Evolutionary conservation across 2,113 vertebrate genomes (phyloP).

Genomic region (Odontophorus gujanensis): DNA sequence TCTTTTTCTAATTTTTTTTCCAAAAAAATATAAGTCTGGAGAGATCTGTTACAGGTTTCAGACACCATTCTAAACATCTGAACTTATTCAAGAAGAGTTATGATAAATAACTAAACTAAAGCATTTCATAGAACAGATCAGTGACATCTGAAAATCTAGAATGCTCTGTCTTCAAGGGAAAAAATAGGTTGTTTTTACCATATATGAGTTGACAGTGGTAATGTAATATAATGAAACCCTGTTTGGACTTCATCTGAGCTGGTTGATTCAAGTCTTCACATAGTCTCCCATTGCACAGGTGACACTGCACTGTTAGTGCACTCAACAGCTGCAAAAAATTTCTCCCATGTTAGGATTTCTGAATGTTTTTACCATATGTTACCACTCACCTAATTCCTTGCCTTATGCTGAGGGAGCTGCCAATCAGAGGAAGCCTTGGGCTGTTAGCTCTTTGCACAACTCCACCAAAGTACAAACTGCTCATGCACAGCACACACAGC

Average conservation of each 20-base stretch:
- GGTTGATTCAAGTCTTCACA: not conserved
- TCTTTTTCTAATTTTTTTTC: not conserved
- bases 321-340: not conserved
- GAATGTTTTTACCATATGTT: not conserved
- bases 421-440: not conserved
- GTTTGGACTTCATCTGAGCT: not conserved
- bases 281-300: not conserved
- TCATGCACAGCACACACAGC: rapidly evolving
- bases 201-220: not conserved
- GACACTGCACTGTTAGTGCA: rapidly evolving
- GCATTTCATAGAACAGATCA: not conserved
- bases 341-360: not conserved
- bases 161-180: not conserved
- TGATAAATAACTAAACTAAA: constrained; percentile 1
- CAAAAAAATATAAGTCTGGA: not conserved
- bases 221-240: not conserved
- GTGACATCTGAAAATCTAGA: not conserved
- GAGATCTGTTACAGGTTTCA: not conserved
- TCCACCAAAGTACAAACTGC: not conserved
- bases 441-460: not conserved
- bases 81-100: not conserved
- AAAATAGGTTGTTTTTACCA: not conserved
- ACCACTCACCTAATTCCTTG: not conserved
- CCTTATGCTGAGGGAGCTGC: not conserved
- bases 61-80: not conserved